These are phyloP conservation scores for Iphiclides podalirius DNA, from an alignment of 2,888 invertebrate genomes.

Conservation along the genomic window DNA sequence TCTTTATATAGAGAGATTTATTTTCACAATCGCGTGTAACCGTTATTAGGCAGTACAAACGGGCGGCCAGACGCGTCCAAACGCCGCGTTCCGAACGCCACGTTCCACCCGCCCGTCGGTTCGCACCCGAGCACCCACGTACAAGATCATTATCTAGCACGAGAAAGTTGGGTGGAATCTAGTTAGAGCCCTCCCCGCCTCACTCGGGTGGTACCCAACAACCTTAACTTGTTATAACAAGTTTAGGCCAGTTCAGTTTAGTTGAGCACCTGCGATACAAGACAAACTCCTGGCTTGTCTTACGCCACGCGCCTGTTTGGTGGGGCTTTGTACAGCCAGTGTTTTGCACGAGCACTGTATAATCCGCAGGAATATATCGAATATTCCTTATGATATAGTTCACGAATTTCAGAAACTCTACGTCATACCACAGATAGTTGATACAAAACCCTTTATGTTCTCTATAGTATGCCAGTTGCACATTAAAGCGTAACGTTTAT, in stretches of 20 bases:
- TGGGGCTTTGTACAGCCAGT: slow-evolving; percentile 11
- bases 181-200: slow-evolving; percentile 55
- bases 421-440: too few species aligned
- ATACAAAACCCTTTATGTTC: too few species aligned
- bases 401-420: not conserved
- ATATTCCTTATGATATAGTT: not conserved
- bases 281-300: slow-evolving; percentile 58
- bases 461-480: too few species aligned
- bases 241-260: slow-evolving; percentile 71
- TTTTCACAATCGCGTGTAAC: too few species aligned
- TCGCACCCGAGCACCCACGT: slow-evolving; percentile 58
- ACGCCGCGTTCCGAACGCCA: slow-evolving; percentile 29
- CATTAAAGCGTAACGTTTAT: too few species aligned
- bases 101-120: slow-evolving; percentile 37
- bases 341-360: slow-evolving; percentile 13
- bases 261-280: slow-evolving; percentile 72
- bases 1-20: too few species aligned
- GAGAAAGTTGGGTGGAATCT: slow-evolving; percentile 76
- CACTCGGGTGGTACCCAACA: slow-evolving; percentile 37
- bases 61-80: slow-evolving; percentile 26
- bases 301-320: slow-evolving; percentile 38
- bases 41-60: too few species aligned
- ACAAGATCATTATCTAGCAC: slow-evolving; percentile 76
- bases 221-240: slow-evolving; percentile 75
- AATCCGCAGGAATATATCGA: not conserved